These are phyloP conservation scores for Cerceris rybyensis DNA, from an alignment of 2,888 invertebrate genomes.

Conservation along the genomic window DNA sequence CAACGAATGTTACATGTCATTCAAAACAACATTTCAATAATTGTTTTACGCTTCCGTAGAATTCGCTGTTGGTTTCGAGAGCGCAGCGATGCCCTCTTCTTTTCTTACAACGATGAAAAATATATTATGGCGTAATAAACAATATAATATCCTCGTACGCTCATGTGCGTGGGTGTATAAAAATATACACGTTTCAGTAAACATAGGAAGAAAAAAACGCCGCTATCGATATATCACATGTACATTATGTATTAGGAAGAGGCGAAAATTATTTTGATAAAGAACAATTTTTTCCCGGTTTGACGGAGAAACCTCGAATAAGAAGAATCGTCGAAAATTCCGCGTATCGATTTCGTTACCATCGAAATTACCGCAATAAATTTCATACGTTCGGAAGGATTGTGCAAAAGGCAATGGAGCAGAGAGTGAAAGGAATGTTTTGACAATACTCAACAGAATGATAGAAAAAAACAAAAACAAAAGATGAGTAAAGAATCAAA, in stretches of 20 bases:
- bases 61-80: conserved; percentile 8
- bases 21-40: neutral
- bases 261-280: conserved; percentile 38
- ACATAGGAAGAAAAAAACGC: conserved; percentile 44
- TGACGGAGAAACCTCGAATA: neutral
- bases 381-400: no score
- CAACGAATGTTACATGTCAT: neutral
- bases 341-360: neutral
- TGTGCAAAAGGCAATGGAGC: no score
- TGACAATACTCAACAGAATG: neutral
- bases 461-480: neutral
- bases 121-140: conserved; percentile 43
- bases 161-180: conserved; percentile 21
- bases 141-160: conserved; percentile 28
- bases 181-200: conserved; percentile 47
- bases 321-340: neutral
- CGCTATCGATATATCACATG: conserved; percentile 52
- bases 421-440: neutral
- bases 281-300: neutral
- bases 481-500: neutral
- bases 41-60: conserved; percentile 2
- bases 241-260: conserved; percentile 34
- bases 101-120: conserved; percentile 36
- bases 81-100: conserved; percentile 15
- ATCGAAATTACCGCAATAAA: neutral